Evolutionary conservation across 1,140 invertebrate genomes (phyloP).

Genomic region (Cydia splendana): DNA sequence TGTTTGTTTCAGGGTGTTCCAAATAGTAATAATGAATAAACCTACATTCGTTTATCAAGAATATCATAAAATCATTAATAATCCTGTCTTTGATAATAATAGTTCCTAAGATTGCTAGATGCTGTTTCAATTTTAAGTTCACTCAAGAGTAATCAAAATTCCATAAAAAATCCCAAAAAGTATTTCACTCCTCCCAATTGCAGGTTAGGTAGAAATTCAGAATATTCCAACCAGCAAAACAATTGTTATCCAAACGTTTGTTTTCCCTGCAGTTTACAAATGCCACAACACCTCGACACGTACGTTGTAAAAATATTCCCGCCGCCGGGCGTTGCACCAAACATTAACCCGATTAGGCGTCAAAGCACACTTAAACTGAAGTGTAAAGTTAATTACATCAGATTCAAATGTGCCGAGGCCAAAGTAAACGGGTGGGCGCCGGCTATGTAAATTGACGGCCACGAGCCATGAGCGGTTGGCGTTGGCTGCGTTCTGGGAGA

Average conservation of each 20-base stretch:
- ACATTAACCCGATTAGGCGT: conserved; percentile 38
- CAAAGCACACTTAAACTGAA: conserved; percentile 53
- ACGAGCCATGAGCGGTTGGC: neutral
- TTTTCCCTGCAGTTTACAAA: neutral
- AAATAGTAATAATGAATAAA: too few species aligned
- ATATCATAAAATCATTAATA: too few species aligned
- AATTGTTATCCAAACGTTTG: neutral
- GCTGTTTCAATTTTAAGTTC: too few species aligned
- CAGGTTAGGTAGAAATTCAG: too few species aligned
- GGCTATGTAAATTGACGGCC: conserved; percentile 12
- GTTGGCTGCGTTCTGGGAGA: neutral
- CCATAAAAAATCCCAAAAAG: too few species aligned
- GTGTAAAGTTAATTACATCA: conserved; percentile 59
- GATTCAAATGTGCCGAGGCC: conserved; percentile 27
- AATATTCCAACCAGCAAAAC: neutral
- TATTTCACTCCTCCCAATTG: too few species aligned
- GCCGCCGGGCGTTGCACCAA: neutral
- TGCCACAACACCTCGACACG: neutral
- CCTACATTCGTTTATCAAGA: too few species aligned
- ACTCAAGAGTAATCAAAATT: too few species aligned
- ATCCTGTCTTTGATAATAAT: too few species aligned
- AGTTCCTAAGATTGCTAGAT: too few species aligned
- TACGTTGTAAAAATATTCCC: neutral
- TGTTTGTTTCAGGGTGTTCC: too few species aligned
- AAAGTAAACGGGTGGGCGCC: conserved; percentile 21